Percentiles rank a stretch among this genome's conserved stretches.
phyloP scores from a whole-genome alignment of 2,113 vertebrate species.

The Psilopsiagon aurifrons region DNA sequence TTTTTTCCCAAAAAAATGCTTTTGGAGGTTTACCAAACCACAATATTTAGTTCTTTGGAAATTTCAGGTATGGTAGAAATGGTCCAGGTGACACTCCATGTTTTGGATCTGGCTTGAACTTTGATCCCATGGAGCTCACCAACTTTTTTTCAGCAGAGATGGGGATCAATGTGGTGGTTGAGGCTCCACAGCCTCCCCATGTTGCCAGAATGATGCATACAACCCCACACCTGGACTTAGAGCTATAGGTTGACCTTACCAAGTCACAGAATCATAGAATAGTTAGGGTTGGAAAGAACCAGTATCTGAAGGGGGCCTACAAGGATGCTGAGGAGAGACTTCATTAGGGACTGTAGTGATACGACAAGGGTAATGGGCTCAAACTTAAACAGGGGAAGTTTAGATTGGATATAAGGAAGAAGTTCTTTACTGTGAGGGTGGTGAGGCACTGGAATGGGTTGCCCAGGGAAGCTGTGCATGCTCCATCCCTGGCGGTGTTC shows the following conservation, averaged over 20 bases:
- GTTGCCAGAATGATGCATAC: rapidly evolving
- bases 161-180: not conserved
- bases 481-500: too few relatives aligned
- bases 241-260: not conserved
- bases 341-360: too few relatives aligned
- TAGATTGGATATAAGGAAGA: too few relatives aligned
- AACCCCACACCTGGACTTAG: not conserved
- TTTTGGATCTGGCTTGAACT: not conserved
- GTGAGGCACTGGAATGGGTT: too few relatives aligned
- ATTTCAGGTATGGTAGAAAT: not conserved
- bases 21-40: not conserved
- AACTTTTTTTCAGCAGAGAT: not conserved
- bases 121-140: not conserved
- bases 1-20: not conserved
- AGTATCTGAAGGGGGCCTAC: too few relatives aligned
- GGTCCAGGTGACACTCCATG: not conserved
- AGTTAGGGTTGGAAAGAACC: not conserved
- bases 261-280: not conserved
- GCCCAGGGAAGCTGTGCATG: too few relatives aligned
- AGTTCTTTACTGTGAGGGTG: too few relatives aligned
- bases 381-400: too few relatives aligned
- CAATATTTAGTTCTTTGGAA: not conserved
- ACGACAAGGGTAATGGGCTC: too few relatives aligned
- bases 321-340: too few relatives aligned
- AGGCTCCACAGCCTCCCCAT: not conserved